Evolutionary conservation across 2,888 invertebrate genomes (phyloP), one percentile per base, ranked within the genome.

Genomic region (Drosophila nigricruria): DNA sequence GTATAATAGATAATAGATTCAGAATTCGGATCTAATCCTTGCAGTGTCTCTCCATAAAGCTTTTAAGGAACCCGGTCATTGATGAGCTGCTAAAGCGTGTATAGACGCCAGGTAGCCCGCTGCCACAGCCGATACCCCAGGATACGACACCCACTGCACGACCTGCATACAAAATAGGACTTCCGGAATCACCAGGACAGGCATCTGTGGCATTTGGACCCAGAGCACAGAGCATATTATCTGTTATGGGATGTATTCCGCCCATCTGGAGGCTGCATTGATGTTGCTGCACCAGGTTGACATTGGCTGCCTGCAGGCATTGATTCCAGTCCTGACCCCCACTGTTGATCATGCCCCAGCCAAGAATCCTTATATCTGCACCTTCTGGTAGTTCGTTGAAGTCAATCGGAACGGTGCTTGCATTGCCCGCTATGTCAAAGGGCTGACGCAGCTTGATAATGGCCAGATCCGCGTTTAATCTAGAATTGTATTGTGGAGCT

Each of bases 71-170:
- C 16, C 27, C 59, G 0, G 62, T 61, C 23, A 85, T 76, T 6
- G n/a, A 0, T 1, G 65, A 30, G 30, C 77, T 81, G 32, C 73
- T 79, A 0, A 96, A 96, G 59, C 96, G 93, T 0, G 96, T 94
- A 91, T 97, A 97, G 5, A 97, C 96, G 0, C 97, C 97, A 0
- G 97, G 97, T 80, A 94, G 95, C 0, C 95, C 94, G 77, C 68
- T 67, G n/a, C 84, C 91, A 65, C 91, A 92, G 0, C 84, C 83
- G 20, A 60, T 27, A 10, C 90, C 91, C 82, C 84, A 91, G 0
- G 96, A 96, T 0, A 96, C 96, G 2, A 97, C 93, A 23, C 96
- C 97, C 95, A 91, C 73, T 74, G 84, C 71, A 10, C 79, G 79
- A n/a, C 79, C 81, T 0, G 57, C 38, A 25, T 61, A 60, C 5